Conservation (phyloP, 2,888 invertebrate genomes). For the Dorcus parallelipipedus region DNA sequence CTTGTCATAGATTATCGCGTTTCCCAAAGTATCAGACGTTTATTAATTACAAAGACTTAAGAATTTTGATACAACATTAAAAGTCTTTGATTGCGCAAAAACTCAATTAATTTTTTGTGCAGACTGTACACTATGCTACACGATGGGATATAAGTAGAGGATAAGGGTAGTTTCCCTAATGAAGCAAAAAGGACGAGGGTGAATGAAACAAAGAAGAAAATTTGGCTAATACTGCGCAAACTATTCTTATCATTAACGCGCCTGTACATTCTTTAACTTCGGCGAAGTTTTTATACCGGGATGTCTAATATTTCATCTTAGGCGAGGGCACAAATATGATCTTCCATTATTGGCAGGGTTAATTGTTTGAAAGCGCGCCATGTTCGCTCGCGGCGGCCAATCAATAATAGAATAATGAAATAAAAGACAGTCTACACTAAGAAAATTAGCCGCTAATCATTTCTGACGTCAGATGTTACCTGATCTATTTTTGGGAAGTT, state of each 20-base stretch:
- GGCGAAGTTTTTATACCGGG: constrained; percentile 10
- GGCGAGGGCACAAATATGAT: constrained; percentile 38
- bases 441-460: constrained; percentile 47
- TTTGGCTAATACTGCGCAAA: constrained; percentile 31
- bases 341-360: constrained; percentile 45
- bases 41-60: not conserved
- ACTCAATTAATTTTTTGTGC: not conserved
- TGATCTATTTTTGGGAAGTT: not conserved
- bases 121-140: not conserved
- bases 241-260: constrained; percentile 14
- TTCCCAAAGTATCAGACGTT: not conserved
- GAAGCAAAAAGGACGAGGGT: constrained; percentile 20
- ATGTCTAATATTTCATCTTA: constrained; percentile 29
- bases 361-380: constrained; percentile 48
- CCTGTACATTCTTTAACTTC: not conserved
- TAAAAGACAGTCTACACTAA: constrained; percentile 40
- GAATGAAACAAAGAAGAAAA: constrained; percentile 32
- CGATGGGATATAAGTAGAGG: not conserved
- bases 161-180: constrained; percentile 26
- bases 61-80: too few relatives aligned
- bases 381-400: constrained; percentile 39
- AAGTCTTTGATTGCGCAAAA: not conserved
- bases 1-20: not conserved
- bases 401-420: constrained; percentile 44
- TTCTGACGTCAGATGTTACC: constrained; percentile 13